These are phyloP conservation scores for Cyclophora albipunctata DNA, from an alignment of 2,888 invertebrate species.

Conservation along the genomic window DNA sequence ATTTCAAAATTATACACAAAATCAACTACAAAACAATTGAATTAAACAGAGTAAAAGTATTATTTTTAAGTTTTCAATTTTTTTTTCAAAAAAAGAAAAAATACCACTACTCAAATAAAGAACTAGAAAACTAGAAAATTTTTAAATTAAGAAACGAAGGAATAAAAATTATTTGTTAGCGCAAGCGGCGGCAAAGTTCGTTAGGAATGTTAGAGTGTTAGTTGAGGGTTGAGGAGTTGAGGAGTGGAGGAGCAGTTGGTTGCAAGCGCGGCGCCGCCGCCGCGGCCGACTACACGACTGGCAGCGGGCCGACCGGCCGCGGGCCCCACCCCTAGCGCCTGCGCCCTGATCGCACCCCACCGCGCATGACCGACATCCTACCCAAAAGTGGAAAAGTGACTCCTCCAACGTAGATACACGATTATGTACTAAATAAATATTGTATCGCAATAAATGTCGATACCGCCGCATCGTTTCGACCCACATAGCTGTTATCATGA, in stretches of 20 bases:
- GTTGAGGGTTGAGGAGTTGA: constrained; percentile 33
- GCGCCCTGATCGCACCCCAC: constrained; percentile 42
- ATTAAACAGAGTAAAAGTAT: constrained; percentile 9
- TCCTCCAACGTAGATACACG: constrained; percentile 71
- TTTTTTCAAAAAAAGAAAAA: constrained; percentile 4
- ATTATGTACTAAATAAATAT: constrained; percentile 74
- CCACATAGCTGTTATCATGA: constrained; percentile 44
- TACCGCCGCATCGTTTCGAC: constrained; percentile 53
- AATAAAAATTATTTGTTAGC: constrained; percentile 31
- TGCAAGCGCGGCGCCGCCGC: constrained; percentile 54
- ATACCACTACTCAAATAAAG: constrained; percentile 13
- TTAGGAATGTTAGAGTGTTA: constrained; percentile 28
- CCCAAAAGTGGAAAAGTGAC: constrained; percentile 73
- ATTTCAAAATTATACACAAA: constrained; percentile 42
- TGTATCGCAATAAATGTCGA: constrained; percentile 57
- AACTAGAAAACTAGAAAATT: constrained; percentile 34
- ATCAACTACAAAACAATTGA: constrained; percentile 33
- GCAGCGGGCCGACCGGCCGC: constrained; percentile 55
- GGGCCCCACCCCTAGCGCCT: constrained; percentile 71
- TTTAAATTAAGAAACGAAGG: constrained; percentile 47
- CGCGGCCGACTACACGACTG: constrained; percentile 68
- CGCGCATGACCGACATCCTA: constrained; percentile 72
- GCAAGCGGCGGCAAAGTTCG: constrained; percentile 63
- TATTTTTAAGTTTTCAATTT: too few species aligned
- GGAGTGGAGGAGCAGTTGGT: constrained; percentile 27